These are phyloP conservation scores for Phasianus colchicus DNA, from an alignment of 2,113 vertebrate species.

Conservation along the genomic window DNA sequence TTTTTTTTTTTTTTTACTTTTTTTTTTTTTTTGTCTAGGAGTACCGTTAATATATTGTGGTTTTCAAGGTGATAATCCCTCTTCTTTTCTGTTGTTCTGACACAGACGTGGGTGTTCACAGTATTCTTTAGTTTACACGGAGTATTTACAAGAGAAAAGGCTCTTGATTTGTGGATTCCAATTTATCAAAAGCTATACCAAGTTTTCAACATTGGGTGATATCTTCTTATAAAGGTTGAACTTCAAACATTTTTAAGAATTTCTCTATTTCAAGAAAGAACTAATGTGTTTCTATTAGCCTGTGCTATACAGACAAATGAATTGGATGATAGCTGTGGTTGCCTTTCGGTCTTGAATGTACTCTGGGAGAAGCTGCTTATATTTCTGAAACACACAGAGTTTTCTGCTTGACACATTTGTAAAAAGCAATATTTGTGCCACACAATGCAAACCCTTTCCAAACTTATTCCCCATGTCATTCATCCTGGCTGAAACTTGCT, in stretches of 20 bases:
- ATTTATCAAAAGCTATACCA: not conserved
- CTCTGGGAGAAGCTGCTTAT: no score
- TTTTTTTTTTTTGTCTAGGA: not conserved
- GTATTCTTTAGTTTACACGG: not conserved
- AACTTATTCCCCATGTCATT: no score
- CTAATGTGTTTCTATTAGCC: accelerated
- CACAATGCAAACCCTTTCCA: no score
- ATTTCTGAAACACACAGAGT: no score
- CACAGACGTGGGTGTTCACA: not conserved
- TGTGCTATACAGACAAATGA: not conserved
- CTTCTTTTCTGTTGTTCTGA: not conserved
- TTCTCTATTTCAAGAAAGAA: not conserved
- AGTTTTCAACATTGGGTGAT: not conserved
- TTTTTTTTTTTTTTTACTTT: not conserved
- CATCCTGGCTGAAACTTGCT: no score
- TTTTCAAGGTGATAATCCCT: not conserved
- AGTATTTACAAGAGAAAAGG: not conserved
- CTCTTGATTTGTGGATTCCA: not conserved
- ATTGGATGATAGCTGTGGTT: no score
- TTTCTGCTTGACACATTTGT: no score
- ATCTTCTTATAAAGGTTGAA: not conserved
- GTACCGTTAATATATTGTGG: not conserved
- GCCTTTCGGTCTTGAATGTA: no score
- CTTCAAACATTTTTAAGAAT: not conserved
- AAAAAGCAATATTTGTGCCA: no score